These are phyloP conservation scores for Lichenostomus cassidix DNA, from an alignment of 2,113 vertebrate species.

Conservation along the genomic window DNA sequence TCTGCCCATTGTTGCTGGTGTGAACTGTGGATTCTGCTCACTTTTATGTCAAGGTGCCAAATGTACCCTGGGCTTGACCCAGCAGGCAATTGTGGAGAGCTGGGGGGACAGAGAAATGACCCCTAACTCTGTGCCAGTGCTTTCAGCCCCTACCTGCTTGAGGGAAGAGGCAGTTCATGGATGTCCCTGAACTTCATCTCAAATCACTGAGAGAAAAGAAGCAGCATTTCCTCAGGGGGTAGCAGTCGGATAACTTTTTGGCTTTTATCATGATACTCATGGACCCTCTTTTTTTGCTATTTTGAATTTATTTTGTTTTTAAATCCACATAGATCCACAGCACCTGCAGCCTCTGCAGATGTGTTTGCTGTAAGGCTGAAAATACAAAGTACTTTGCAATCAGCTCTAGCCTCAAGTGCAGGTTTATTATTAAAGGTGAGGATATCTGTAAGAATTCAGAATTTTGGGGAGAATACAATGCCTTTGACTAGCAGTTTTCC, in stretches of 20 bases:
- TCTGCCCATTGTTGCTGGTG: background rate
- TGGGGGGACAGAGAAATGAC: background rate
- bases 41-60: background rate
- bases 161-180: background rate
- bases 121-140: background rate
- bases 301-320: background rate
- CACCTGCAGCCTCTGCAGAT: background rate
- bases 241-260: background rate
- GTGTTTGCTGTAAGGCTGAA: background rate
- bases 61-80: background rate
- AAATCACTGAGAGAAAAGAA: background rate
- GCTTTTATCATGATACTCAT: background rate
- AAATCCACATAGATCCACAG: background rate
- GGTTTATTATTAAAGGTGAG: background rate
- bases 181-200: background rate
- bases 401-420: background rate
- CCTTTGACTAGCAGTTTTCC: background rate
- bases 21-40: background rate
- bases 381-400: background rate
- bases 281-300: background rate
- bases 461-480: background rate
- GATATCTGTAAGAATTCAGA: background rate
- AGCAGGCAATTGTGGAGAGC: background rate
- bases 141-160: background rate
- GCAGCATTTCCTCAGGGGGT: background rate